These are phyloP conservation scores for Sinocyclocheilus anshuiensis DNA, from an alignment of 2,113 vertebrate species.

Conservation along the genomic window DNA sequence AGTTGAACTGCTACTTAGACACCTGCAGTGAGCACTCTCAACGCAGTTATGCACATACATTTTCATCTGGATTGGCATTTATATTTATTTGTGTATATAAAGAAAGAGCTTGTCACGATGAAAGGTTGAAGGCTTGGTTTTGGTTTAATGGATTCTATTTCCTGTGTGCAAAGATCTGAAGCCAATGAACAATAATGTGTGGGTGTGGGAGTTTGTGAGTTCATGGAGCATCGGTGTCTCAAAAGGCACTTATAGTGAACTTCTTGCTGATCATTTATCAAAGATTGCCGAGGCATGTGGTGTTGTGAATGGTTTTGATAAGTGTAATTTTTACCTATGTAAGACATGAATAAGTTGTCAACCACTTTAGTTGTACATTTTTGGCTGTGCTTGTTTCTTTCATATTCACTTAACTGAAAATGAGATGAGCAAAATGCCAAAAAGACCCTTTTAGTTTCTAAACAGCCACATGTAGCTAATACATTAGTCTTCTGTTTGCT, in stretches of 20 bases:
- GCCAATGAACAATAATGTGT: constrained; percentile 24
- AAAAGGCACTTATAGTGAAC: constrained; percentile 13
- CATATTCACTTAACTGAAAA: background rate
- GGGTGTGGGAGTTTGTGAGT: background rate
- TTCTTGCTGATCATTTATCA: constrained; percentile 24
- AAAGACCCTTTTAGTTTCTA: background rate
- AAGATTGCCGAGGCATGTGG: constrained; percentile 15
- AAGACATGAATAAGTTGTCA: constrained; percentile 29
- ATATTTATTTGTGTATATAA: constrained; percentile 61
- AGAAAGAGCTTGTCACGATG: constrained; percentile 34
- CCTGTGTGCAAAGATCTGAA: constrained; percentile 23
- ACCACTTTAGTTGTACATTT: constrained; percentile 19
- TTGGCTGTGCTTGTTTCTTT: constrained; percentile 20
- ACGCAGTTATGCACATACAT: constrained; percentile 23
- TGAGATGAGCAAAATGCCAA: background rate
- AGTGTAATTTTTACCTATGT: constrained; percentile 27
- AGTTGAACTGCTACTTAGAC: constrained; percentile 1
- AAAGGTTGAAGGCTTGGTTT: constrained; percentile 18
- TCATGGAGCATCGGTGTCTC: constrained; percentile 12
- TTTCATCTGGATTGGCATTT: constrained; percentile 25
- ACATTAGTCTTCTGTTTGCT: constrained; percentile 1
- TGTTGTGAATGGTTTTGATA: constrained; percentile 26
- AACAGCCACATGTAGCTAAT: constrained; percentile 14
- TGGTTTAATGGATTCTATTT: constrained; percentile 43
- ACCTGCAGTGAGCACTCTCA: background rate